These are phyloP conservation scores for Aspidapion aeneum DNA, from an alignment of 2,888 invertebrate species.

Conservation along the genomic window DNA sequence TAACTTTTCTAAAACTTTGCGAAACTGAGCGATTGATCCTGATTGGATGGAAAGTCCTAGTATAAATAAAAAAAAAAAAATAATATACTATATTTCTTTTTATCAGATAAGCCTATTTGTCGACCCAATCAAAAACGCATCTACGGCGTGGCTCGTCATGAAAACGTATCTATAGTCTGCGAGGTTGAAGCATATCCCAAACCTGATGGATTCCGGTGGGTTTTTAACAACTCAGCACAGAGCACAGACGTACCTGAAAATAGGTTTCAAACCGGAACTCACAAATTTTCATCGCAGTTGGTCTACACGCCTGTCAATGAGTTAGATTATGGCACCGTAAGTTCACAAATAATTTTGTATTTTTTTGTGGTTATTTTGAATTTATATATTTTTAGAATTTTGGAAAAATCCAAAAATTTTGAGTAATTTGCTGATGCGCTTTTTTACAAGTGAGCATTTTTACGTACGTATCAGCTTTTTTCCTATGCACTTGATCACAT, in stretches of 20 bases:
- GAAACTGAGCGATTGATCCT: too few species aligned
- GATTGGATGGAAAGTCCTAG: too few species aligned
- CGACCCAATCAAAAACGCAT: conserved; percentile 69
- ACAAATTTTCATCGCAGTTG: conserved; percentile 60
- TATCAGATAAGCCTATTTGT: conserved; percentile 80
- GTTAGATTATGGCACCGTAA: conserved; percentile 64
- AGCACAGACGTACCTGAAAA: conserved; percentile 69
- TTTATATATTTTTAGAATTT: not conserved
- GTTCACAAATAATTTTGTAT: too few species aligned
- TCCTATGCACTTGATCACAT: too few species aligned
- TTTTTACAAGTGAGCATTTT: too few species aligned
- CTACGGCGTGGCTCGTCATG: conserved; percentile 80
- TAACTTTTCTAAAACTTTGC: too few species aligned
- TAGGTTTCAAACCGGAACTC: conserved; percentile 56
- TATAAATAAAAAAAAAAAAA: too few species aligned
- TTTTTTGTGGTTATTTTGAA: not conserved
- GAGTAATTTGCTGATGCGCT: too few species aligned
- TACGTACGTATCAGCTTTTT: too few species aligned
- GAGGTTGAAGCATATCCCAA: conserved; percentile 83
- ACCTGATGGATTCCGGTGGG: conserved; percentile 82
- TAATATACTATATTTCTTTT: too few species aligned
- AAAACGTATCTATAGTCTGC: conserved; percentile 74
- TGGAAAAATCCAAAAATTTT: not conserved
- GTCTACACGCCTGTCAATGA: conserved; percentile 74
- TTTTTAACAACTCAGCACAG: conserved; percentile 85